Percentiles rank a stretch among this genome's conserved stretches.
These are phyloP conservation scores for Hiodon alosoides DNA, from an alignment of 2,113 vertebrate species.

Conservation along the genomic window DNA sequence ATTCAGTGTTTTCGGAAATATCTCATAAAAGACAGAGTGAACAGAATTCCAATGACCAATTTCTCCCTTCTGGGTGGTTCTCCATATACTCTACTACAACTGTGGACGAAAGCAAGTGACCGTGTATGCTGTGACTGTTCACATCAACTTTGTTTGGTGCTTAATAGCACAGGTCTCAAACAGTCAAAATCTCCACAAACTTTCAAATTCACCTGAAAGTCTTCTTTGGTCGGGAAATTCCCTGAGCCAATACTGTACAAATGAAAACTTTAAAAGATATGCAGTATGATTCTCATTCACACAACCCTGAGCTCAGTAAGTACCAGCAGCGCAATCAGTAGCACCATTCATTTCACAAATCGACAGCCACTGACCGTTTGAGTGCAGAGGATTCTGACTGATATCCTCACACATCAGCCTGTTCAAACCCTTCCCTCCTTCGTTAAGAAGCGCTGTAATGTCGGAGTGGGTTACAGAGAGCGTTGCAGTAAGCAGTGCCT, in stretches of 20 bases:
- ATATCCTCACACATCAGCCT: neutral
- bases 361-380: slow-evolving; percentile 56
- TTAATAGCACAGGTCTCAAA: neutral
- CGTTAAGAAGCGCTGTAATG: no score
- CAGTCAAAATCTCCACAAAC: neutral
- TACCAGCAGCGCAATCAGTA: slow-evolving; percentile 63
- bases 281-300: neutral
- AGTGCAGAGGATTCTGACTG: slow-evolving; percentile 52
- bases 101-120: neutral
- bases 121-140: no score
- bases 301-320: slow-evolving; percentile 56
- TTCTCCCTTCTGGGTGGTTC: no score
- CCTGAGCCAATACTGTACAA: neutral
- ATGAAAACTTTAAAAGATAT: neutral
- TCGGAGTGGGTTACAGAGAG: no score
- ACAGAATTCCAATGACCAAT: neutral
- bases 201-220: neutral
- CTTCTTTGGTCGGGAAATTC: neutral
- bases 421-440: no score
- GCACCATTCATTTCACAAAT: slow-evolving; percentile 60
- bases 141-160: neutral
- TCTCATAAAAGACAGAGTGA: neutral
- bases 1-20: no score
- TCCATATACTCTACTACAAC: no score
- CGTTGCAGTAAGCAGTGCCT: neutral